Evolutionary conservation across 1,140 invertebrate species (phyloP), one percentile per base, ranked within the genome.

Genomic region (Laodelphax striatellus): DNA sequence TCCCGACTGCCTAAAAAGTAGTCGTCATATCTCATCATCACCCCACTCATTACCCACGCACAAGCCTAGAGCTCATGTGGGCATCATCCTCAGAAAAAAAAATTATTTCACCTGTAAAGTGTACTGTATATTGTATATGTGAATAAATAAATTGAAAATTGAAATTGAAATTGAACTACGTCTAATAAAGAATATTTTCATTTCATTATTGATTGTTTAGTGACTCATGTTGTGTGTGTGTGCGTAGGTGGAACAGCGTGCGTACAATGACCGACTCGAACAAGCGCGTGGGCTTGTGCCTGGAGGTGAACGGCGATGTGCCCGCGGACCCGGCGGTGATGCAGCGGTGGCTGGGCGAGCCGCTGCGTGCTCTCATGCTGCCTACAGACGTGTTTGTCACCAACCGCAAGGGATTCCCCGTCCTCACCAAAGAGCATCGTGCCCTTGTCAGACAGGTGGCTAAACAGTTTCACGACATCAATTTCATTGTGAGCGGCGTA

Each of bases 311-410:
- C 52, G 63, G 76, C 31, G 82, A 94, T 71, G 69, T 88, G 0
- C 90, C 90, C 19, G 73, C 80, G 21, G 73, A 77, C 10, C 71
- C 80, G 22, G 75, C 79, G 17, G 75, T 84, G 64, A 73, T 97
- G 16, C 77, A 86, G 19, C 80, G 93, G 59, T 98, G 95, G 95
- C 69, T 93, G 14, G 92, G 93, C 6, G 95, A 98, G 76, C 93
- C 93, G 16, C 79, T 98, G 0, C 90, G 85, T 71, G 86, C 84
- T 62, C 73, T 96, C n/a, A 77, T 94, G 41, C 71, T 98, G 21
- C 85, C 90, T 10, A 93, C 93, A 5, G 77, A 79, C 60, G 73
- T 91, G 46, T 97, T 97, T 72, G 73, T 88, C 13, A 81, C 79
- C 0, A 92, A 92, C 70, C 83, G 79, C 69, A 90, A 90, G 71